Conservation (phyloP, 2,888 invertebrate species). For the Pyrgus malvae region DNA sequence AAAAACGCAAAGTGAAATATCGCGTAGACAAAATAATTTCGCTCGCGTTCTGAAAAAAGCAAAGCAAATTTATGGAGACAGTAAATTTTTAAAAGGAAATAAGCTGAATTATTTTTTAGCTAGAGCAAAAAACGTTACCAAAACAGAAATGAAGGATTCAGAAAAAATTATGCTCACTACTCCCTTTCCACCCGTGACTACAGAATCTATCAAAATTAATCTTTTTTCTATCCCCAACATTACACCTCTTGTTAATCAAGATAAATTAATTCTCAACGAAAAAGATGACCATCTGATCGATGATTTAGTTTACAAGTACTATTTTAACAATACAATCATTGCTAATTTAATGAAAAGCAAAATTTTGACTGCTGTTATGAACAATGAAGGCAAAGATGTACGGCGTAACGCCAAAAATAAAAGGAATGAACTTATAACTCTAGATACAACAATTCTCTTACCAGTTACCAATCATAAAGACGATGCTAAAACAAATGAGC, state of each 20-base stretch:
- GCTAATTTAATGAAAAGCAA: constrained; percentile 65
- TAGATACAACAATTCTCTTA: constrained; percentile 51
- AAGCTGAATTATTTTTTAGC: constrained; percentile 27
- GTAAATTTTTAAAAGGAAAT: constrained; percentile 33
- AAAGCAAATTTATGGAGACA: constrained; percentile 54
- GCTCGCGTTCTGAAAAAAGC: constrained; percentile 65
- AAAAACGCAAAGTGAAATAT: constrained; percentile 67
- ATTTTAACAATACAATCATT: constrained; percentile 73
- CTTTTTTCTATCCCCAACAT: constrained; percentile 57
- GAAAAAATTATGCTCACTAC: constrained; percentile 34
- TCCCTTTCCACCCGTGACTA: constrained; percentile 37
- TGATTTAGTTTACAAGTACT: constrained; percentile 72
- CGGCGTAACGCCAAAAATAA: constrained; percentile 53
- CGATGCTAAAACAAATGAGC: constrained; percentile 7
- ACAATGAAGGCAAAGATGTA: constrained; percentile 37
- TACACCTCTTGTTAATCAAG: constrained; percentile 52
- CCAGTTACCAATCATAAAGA: constrained; percentile 45
- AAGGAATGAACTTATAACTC: constrained; percentile 42
- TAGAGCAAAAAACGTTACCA: constrained; percentile 21
- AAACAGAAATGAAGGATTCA: constrained; percentile 21
- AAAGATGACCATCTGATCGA: constrained; percentile 66
- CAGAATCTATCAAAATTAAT: constrained; percentile 64
- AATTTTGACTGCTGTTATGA: constrained; percentile 48
- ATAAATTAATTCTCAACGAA: constrained; percentile 61
- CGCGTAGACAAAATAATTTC: constrained; percentile 65